Conservation (phyloP, 2,888 invertebrate genomes). For the Nymphalis urticae region DNA sequence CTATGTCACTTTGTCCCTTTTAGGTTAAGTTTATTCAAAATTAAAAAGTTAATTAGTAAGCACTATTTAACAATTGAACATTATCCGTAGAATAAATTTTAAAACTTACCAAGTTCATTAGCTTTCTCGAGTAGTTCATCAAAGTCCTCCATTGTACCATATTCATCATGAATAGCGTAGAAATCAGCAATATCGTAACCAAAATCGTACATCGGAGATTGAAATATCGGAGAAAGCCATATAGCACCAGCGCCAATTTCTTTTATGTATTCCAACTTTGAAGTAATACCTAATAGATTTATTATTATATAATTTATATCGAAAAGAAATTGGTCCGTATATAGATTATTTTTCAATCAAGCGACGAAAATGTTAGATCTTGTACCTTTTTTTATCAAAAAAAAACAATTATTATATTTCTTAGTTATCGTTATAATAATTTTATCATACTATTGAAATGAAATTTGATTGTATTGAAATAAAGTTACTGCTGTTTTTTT, state of each 20-base stretch:
- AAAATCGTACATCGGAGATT: slow-evolving; percentile 89
- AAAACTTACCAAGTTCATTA: slow-evolving; percentile 66
- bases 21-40: neutral
- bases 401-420: too few species aligned
- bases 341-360: too few species aligned
- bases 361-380: too few species aligned
- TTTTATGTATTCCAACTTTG: slow-evolving; percentile 83
- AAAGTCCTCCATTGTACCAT: slow-evolving; percentile 88
- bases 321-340: neutral
- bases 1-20: neutral
- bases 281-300: slow-evolving; percentile 78
- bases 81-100: neutral
- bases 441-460: too few species aligned
- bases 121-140: slow-evolving; percentile 78
- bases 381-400: too few species aligned
- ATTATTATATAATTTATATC: neutral
- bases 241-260: slow-evolving; percentile 85
- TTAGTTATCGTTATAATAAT: too few species aligned
- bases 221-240: slow-evolving; percentile 88
- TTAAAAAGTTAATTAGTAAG: too few species aligned
- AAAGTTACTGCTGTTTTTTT: too few species aligned
- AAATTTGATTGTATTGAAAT: too few species aligned
- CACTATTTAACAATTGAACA: neutral
- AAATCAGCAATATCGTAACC: slow-evolving; percentile 91
- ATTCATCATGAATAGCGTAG: slow-evolving; percentile 85